A percentile compares a stretch with the other conserved stretches of the same genome.
These are phyloP conservation scores for Metalampra italica DNA, from an alignment of 2,888 invertebrate genomes.

Conservation along the genomic window DNA sequence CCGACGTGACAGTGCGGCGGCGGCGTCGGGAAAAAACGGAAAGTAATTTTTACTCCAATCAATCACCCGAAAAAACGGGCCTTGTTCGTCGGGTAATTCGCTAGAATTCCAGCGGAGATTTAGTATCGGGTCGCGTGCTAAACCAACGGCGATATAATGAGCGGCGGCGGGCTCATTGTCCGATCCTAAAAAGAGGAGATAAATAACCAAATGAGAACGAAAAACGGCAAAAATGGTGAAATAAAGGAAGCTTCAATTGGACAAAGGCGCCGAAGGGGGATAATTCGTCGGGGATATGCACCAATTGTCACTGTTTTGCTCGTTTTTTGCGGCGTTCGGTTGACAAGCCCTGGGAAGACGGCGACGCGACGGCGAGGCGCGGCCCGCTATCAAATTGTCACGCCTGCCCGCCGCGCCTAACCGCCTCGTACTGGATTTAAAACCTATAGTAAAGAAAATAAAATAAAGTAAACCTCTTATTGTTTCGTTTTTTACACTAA, in stretches of 20 bases:
- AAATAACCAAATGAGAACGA: slow-evolving; percentile 78
- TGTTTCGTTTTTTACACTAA: too few relatives aligned
- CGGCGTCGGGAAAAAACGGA: slow-evolving; percentile 48
- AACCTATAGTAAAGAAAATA: too few relatives aligned
- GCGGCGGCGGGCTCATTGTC: slow-evolving; percentile 50
- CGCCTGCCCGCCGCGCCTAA: slow-evolving; percentile 18
- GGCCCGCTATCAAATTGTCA: slow-evolving; percentile 61
- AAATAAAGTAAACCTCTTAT: too few relatives aligned
- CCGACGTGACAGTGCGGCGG: slow-evolving; percentile 36
- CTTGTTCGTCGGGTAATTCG: slow-evolving; percentile 69
- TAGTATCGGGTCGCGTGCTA: slow-evolving; percentile 69
- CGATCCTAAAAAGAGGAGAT: slow-evolving; percentile 67
- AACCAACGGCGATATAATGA: slow-evolving; percentile 68
- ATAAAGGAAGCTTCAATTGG: slow-evolving; percentile 74
- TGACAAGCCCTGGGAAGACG: slow-evolving; percentile 49
- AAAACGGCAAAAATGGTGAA: slow-evolving; percentile 75
- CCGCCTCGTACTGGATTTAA: not conserved
- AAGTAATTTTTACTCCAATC: slow-evolving; percentile 74
- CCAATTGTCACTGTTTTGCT: slow-evolving; percentile 75
- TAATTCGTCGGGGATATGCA: slow-evolving; percentile 77
- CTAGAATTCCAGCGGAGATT: slow-evolving; percentile 75
- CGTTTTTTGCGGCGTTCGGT: slow-evolving; percentile 49
- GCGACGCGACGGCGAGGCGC: slow-evolving; percentile 27
- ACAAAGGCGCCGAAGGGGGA: slow-evolving; percentile 75
- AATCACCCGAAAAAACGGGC: slow-evolving; percentile 71